A percentile compares a stretch with the other conserved stretches of the same genome.
These are phyloP conservation scores for Seira musarum DNA, from an alignment of 2,888 invertebrate species.

Conservation along the genomic window DNA sequence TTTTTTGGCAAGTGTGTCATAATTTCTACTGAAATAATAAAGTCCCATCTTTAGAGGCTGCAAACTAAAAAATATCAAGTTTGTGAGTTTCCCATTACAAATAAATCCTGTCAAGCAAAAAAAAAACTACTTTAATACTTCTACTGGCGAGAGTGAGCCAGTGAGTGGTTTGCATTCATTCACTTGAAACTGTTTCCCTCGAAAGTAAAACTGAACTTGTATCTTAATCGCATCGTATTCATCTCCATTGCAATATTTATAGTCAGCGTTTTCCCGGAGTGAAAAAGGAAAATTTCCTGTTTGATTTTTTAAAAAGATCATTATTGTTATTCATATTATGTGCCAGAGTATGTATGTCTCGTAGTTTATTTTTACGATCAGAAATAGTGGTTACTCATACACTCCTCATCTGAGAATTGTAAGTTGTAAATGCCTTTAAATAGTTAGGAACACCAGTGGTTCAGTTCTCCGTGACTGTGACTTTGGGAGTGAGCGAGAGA, in stretches of 20 bases:
- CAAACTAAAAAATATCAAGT: neutral
- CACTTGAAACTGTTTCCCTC: neutral
- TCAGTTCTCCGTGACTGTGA: neutral
- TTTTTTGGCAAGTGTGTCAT: neutral
- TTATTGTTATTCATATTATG: neutral
- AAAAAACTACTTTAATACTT: too few species aligned
- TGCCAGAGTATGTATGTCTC: neutral
- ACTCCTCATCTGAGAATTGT: neutral
- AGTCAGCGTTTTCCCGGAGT: neutral
- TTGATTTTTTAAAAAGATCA: neutral
- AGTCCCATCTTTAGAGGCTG: neutral
- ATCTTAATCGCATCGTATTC: neutral
- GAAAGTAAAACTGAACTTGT: neutral
- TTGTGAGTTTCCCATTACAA: neutral
- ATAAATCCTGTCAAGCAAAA: neutral
- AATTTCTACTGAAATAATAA: neutral
- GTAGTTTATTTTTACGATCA: neutral
- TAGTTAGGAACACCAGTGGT: neutral
- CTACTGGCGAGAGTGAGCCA: too few species aligned
- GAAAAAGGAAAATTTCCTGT: neutral
- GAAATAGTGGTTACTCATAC: neutral
- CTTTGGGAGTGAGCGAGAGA: neutral
- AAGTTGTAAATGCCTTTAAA: neutral
- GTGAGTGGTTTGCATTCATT: neutral
- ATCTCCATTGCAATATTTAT: neutral